These are phyloP conservation scores for Drosophila mettleri DNA, from an alignment of 2,888 invertebrate genomes.

Conservation along the genomic window DNA sequence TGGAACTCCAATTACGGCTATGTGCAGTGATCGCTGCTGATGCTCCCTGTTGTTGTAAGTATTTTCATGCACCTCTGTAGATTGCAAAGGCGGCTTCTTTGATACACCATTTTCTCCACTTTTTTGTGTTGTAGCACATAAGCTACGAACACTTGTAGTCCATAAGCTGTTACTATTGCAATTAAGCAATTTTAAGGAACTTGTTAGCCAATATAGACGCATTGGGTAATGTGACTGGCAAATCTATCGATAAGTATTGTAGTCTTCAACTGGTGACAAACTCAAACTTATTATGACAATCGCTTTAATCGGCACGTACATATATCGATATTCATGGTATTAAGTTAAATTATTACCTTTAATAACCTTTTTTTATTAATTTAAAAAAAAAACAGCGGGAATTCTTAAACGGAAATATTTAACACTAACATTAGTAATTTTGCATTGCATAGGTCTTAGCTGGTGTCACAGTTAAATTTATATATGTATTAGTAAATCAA, in stretches of 20 bases:
- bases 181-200: conserved; percentile 52
- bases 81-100: conserved; percentile 13
- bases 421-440: conserved; percentile 56
- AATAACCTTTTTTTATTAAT: conserved; percentile 42
- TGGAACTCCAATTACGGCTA: conserved; percentile 96
- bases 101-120: conserved; percentile 19
- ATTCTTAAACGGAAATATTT: conserved; percentile 51
- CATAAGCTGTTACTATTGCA: conserved; percentile 35
- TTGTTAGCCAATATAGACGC: conserved; percentile 44
- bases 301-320: background rate
- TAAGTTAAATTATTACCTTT: conserved; percentile 7
- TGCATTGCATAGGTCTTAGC: conserved; percentile 35
- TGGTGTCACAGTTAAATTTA: conserved; percentile 25
- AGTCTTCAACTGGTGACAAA: background rate
- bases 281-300: background rate
- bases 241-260: conserved; percentile 20
- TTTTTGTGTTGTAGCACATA: conserved; percentile 33
- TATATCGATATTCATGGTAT: conserved; percentile 10
- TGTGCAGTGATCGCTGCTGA: conserved; percentile 81
- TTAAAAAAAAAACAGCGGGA: conserved; percentile 47
- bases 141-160: conserved; percentile 31
- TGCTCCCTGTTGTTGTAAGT: conserved; percentile 14
- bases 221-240: conserved; percentile 41
- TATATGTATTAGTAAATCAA: conserved; percentile 9
- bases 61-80: conserved; percentile 2